phyloP scores from a whole-genome alignment of 2,797 vertebrate species.

The Diplodus puntazzo region DNA sequence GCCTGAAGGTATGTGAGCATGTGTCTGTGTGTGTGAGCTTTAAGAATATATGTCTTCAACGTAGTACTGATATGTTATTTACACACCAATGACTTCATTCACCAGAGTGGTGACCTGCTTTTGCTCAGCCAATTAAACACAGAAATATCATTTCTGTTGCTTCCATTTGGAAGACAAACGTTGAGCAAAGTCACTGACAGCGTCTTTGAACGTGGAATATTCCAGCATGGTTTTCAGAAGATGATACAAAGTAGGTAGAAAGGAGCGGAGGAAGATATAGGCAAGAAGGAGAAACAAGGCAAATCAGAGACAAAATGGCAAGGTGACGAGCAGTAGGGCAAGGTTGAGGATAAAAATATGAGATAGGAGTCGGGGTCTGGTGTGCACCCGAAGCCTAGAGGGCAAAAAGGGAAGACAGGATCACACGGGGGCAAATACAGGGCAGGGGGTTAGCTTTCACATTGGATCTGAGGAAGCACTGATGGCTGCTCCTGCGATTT shows the following conservation, averaged over 20 bases:
- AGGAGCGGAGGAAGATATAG: not conserved
- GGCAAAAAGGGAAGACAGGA: slow-evolving; percentile 24
- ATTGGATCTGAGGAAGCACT: slow-evolving; percentile 31
- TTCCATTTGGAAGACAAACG: not conserved
- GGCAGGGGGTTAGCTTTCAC: slow-evolving; percentile 54
- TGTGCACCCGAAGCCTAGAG: slow-evolving; percentile 24
- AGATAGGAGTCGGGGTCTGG: not conserved
- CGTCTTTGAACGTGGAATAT: not conserved
- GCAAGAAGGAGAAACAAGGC: not conserved
- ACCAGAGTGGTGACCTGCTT: slow-evolving; percentile 33
- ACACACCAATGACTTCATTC: slow-evolving; percentile 32
- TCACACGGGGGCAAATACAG: slow-evolving; percentile 13
- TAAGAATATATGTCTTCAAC: slow-evolving; percentile 5
- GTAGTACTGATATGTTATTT: slow-evolving; percentile 20
- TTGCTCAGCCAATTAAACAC: slow-evolving; percentile 20
- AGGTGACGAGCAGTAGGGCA: slow-evolving; percentile 8
- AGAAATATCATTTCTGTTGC: not conserved
- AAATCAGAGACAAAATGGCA: not conserved
- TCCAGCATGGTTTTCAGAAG: not conserved
- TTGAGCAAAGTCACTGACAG: not conserved
- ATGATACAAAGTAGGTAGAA: not conserved
- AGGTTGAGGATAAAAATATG: slow-evolving; percentile 10
- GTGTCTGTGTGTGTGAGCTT: slow-evolving; percentile 17
- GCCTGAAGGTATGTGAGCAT: slow-evolving; percentile 12
- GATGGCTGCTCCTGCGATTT: slow-evolving; percentile 40